These are phyloP conservation scores for Alosa sapidissima DNA, from an alignment of 2,797 vertebrate species.

Conservation along the genomic window DNA sequence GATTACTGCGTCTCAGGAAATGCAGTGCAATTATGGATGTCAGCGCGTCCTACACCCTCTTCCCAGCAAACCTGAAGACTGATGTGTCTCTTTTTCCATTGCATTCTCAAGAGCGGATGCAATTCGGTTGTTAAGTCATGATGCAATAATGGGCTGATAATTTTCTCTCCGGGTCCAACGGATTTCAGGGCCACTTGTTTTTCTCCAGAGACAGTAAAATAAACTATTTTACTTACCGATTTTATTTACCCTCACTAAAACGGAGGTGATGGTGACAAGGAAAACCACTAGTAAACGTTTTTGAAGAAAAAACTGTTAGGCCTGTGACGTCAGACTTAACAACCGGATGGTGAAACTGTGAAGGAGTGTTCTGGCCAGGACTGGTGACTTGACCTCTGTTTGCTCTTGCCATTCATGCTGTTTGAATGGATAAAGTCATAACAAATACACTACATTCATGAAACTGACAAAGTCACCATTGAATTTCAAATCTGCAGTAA, in stretches of 20 bases:
- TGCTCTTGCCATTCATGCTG: not conserved
- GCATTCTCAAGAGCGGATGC: constrained; percentile 22
- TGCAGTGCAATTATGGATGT: constrained; percentile 43
- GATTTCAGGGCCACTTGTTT: no score
- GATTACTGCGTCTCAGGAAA: constrained; percentile 38
- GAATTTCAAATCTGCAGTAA: not conserved
- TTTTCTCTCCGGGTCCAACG: no score
- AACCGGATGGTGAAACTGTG: constrained; percentile 23
- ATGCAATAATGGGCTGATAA: no score
- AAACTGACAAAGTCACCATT: not conserved
- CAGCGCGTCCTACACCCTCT: constrained; percentile 34
- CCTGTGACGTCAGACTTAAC: no score
- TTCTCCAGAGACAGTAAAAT: no score
- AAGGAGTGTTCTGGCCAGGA: not conserved
- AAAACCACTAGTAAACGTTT: no score
- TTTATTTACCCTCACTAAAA: no score
- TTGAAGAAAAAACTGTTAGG: no score
- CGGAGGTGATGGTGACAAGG: no score
- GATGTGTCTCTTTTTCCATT: constrained; percentile 30
- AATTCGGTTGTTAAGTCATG: not conserved
- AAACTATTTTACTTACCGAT: no score
- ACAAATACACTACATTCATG: not conserved
- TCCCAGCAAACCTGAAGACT: constrained; percentile 31
- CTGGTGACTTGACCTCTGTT: not conserved
- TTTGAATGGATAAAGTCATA: not conserved